Conservation (phyloP, 2,888 invertebrate species). For the Neoascia interrupta region DNA sequence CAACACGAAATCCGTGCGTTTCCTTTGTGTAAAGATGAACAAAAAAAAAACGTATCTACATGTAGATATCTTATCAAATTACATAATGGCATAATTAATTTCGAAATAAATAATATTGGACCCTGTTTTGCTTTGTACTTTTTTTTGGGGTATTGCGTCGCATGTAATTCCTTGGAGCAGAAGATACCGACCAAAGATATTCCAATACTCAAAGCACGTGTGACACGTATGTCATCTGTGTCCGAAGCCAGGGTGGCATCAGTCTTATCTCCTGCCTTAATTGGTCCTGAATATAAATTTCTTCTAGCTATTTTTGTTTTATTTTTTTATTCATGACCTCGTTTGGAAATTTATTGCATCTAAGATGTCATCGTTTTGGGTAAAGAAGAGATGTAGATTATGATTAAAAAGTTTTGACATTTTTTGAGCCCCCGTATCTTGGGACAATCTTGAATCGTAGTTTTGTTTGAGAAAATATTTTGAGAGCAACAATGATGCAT, state of each 20-base stretch:
- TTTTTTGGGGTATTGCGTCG: conserved; percentile 8
- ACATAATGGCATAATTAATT: conserved; percentile 80
- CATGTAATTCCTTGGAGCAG: not conserved
- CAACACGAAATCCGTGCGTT: conserved; percentile 59
- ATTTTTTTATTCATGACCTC: conserved; percentile 9
- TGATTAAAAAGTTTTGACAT: conserved; percentile 4
- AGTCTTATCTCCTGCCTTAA: conserved; percentile 40
- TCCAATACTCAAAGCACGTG: conserved; percentile 34
- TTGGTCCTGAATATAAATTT: conserved; percentile 39
- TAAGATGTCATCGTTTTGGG: conserved; percentile 10
- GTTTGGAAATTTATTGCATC: conserved; percentile 24
- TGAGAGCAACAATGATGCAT: too few species aligned
- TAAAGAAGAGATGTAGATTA: not conserved
- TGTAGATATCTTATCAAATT: conserved; percentile 76
- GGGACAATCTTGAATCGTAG: too few species aligned
- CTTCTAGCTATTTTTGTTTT: too few species aligned
- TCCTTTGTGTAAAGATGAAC: too few species aligned
- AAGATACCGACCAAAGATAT: conserved; percentile 12
- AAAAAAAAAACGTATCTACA: conserved; percentile 26
- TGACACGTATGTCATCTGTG: conserved; percentile 39
- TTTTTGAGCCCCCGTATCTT: too few species aligned
- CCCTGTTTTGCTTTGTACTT: not conserved
- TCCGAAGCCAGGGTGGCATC: conserved; percentile 31
- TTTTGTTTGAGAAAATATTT: too few species aligned
- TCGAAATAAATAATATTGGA: conserved; percentile 70